These are phyloP conservation scores for Gobio gobio DNA, from an alignment of 2,113 vertebrate species.

Conservation along the genomic window DNA sequence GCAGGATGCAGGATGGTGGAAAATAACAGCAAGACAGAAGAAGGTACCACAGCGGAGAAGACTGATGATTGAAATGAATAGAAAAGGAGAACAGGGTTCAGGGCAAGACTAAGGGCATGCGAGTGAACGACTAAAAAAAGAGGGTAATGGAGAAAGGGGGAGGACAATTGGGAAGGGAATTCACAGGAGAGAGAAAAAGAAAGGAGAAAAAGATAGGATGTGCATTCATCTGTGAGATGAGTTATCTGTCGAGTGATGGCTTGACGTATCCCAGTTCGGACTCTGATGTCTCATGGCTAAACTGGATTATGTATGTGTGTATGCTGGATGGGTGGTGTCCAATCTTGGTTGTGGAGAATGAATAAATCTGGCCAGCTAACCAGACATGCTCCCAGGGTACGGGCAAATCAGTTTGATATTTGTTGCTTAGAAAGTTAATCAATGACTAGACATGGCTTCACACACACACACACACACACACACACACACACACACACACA, in stretches of 20 bases:
- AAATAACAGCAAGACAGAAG: constrained; percentile 39
- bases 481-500: too few relatives aligned
- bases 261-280: constrained; percentile 61
- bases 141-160: constrained; percentile 66
- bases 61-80: constrained; percentile 32
- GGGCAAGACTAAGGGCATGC: constrained; percentile 72
- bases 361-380: constrained; percentile 58
- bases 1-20: constrained; percentile 32
- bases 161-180: constrained; percentile 26
- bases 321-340: constrained; percentile 48
- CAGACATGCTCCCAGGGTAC: constrained; percentile 4
- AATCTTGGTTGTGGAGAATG: background rate
- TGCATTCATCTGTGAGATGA: constrained; percentile 81
- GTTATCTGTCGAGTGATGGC: constrained; percentile 71
- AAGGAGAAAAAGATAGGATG: constrained; percentile 75
- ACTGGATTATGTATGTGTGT: constrained; percentile 52
- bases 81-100: constrained; percentile 71
- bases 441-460: background rate
- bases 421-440: background rate
- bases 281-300: constrained; percentile 60
- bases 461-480: background rate
- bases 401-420: background rate
- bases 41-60: background rate
- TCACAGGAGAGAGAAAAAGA: constrained; percentile 64
- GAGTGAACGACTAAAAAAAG: constrained; percentile 70